These are phyloP conservation scores for Brenthis ino DNA, from an alignment of 2,888 invertebrate genomes.

Conservation along the genomic window DNA sequence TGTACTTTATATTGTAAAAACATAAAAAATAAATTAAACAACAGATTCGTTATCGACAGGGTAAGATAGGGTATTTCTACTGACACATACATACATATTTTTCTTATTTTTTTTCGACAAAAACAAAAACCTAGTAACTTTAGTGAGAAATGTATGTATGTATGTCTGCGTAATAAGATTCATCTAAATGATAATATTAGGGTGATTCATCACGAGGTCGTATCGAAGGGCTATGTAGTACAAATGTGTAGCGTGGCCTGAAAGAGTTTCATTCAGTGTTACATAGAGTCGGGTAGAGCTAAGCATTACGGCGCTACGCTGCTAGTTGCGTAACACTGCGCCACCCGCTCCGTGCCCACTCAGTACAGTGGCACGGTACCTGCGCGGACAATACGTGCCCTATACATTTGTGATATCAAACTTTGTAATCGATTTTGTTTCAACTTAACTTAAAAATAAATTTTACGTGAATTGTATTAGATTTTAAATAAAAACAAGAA, in stretches of 20 bases:
- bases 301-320: slow-evolving; percentile 1
- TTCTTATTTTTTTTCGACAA: too few species aligned
- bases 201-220: neutral
- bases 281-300: neutral
- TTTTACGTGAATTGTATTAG: too few species aligned
- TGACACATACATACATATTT: too few species aligned
- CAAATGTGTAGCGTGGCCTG: neutral
- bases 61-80: too few species aligned
- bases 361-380: slow-evolving; percentile 24
- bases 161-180: neutral
- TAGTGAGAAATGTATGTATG: too few species aligned
- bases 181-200: neutral
- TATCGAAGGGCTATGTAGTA: neutral
- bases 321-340: slow-evolving; percentile 62
- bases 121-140: too few species aligned
- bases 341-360: slow-evolving; percentile 40
- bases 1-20: too few species aligned
- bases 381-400: slow-evolving; percentile 10
- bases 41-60: too few species aligned
- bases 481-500: too few species aligned
- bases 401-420: neutral
- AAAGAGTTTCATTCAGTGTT: neutral
- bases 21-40: too few species aligned
- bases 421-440: slow-evolving; percentile 1
- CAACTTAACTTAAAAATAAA: too few species aligned